Evolutionary conservation across 2,888 invertebrate genomes (phyloP).

Genomic region (Spisula solida): DNA sequence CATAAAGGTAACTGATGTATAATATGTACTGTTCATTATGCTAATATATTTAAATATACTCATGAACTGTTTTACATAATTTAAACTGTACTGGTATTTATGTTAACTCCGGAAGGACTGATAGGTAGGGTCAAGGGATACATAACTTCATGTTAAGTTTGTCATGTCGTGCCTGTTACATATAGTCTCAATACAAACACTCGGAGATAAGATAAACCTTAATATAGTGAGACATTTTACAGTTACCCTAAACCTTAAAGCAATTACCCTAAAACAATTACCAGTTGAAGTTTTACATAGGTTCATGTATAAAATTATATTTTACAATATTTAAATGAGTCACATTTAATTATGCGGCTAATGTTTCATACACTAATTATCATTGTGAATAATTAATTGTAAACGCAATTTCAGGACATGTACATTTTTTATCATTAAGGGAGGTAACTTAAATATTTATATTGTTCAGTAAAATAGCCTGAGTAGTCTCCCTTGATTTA

Average conservation of each 20-base stretch:
- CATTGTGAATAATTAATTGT: neutral
- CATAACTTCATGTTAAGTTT: neutral
- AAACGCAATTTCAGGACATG: neutral
- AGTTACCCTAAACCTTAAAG: neutral
- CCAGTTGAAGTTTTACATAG: neutral
- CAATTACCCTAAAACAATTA: neutral
- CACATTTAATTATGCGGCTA: neutral
- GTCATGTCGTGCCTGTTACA: constrained; percentile 14
- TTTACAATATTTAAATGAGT: neutral
- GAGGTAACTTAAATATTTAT: neutral
- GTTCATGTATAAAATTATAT: neutral
- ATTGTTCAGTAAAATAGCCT: neutral
- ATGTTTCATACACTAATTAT: neutral
- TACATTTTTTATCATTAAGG: neutral
- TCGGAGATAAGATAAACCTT: neutral
- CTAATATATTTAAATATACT: neutral
- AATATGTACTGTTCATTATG: no score
- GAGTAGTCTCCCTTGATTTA: neutral
- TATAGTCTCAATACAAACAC: neutral
- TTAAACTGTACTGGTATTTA: neutral
- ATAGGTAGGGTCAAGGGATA: neutral
- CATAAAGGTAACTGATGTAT: no score
- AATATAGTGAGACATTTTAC: neutral
- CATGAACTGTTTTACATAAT: neutral
- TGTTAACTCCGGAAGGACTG: neutral